Base-by-base conservation (phyloP, 2,113 vertebrate species). In the Puffinus mauretanicus region DNA sequence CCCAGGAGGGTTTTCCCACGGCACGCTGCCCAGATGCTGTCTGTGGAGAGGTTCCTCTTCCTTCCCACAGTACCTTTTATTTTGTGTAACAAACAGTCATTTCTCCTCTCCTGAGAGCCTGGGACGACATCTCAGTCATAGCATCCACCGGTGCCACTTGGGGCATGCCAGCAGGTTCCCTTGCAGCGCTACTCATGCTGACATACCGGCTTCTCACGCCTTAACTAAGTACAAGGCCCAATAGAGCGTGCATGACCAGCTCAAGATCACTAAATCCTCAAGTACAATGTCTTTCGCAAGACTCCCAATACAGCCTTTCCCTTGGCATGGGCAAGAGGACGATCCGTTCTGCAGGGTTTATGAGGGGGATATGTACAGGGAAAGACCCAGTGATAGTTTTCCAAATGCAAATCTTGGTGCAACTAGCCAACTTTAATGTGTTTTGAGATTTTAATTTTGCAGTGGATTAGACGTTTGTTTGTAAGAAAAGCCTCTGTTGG, bases 101-200 rank as follows among this genome's bases (percentile, higher is more conserved):
- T 83, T 80, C 34, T 57, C 16, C 13, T 52, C 38, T 67, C n/a
- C 36, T 6, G 9, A 36, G 42, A 83, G 19, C 58, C 57, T 72
- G 85, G 36, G 20, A 9, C 25, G n/a, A 16, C 38, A 58, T 32
- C 42, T 61, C 19, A 80, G 71, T 38, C 2, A 1, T 3, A 40
- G 22, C 34, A 47, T 32, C 36, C 30, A 6, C 22, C 3, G 1
- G 58, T 44, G n/a, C 21, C 52, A 29, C 34, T 42, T 20, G 46
- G 29, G 36, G 6, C 10, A 0, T 13, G 62, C 77, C 52, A 62
- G 67, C 57, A 60, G 57, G 30, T 52, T 83, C 42, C 26, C 57
- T 86, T 42, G 3, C 38, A 54, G 71, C 0, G 0, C 58, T 64
- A 9, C 67, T 76, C 14, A 0, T 49, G 72, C 38, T 51, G 26